Conservation (phyloP, 2,113 vertebrate species). For the Helogale parvula region DNA sequence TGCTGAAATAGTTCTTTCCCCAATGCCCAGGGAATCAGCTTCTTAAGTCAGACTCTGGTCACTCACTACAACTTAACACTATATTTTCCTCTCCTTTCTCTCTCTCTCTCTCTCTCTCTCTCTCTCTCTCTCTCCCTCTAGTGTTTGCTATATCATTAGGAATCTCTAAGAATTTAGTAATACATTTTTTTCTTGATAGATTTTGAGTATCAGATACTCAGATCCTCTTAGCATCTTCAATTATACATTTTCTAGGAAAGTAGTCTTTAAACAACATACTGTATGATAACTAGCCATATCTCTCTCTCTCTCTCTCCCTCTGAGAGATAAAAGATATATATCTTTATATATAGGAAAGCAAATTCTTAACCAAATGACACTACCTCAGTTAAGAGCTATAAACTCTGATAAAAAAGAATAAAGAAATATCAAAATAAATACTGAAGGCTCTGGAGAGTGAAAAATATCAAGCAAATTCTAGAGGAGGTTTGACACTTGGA, state of each 20-base stretch:
- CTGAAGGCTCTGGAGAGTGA: neutral
- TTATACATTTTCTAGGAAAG: constrained; percentile 35
- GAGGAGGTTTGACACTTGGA: neutral
- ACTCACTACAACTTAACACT: neutral
- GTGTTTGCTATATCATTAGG: constrained; percentile 42
- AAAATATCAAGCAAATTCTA: neutral
- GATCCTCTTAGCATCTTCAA: constrained; percentile 5
- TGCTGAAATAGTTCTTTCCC: neutral
- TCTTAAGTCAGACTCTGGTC: neutral
- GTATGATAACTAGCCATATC: neutral
- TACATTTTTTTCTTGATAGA: constrained; percentile 18
- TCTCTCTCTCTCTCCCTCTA: neutral
- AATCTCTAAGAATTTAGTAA: constrained; percentile 32
- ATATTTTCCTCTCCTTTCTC: neutral
- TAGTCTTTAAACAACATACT: neutral
- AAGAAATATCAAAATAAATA: neutral
- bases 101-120: no score
- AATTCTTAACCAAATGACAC: neutral
- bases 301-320: neutral
- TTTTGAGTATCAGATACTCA: constrained; percentile 12
- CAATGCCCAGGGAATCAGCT: neutral
- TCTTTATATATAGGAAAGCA: neutral
- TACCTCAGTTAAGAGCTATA: neutral
- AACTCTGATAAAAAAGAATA: neutral
- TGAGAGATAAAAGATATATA: neutral